These are phyloP conservation scores for Hypsibius dujardini DNA, from an alignment of 1,140 invertebrate genomes.

Conservation along the genomic window DNA sequence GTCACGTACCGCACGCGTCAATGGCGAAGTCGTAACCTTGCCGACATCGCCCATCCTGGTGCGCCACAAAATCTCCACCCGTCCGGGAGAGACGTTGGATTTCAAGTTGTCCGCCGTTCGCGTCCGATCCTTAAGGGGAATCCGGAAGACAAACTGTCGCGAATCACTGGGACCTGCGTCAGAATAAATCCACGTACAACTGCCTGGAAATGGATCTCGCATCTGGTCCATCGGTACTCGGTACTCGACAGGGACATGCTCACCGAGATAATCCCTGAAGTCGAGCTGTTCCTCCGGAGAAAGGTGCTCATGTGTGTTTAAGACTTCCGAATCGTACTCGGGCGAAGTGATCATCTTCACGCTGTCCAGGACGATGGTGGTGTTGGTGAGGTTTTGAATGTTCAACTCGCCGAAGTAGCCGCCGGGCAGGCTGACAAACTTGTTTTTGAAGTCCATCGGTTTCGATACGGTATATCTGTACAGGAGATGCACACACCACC, in stretches of 20 bases:
- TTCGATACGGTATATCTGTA: neutral
- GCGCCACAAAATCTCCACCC: slow-evolving; percentile 14
- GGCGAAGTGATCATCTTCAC: slow-evolving; percentile 15
- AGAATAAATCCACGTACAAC: too few relatives aligned
- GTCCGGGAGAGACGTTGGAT: neutral
- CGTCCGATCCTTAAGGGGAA: neutral
- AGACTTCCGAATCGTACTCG: neutral
- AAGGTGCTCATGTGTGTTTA: neutral
- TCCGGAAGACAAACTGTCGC: slow-evolving; percentile 12
- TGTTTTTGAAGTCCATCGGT: slow-evolving; percentile 16
- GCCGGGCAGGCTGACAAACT: slow-evolving; percentile 8
- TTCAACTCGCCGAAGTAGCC: slow-evolving; percentile 17
- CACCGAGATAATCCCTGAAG: neutral
- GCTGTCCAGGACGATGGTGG: slow-evolving; percentile 6
- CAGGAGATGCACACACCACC: too few relatives aligned
- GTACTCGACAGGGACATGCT: too few relatives aligned
- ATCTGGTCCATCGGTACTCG: too few relatives aligned
- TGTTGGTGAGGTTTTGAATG: slow-evolving; percentile 14
- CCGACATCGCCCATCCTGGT: slow-evolving; percentile 4
- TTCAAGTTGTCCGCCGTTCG: slow-evolving; percentile 1
- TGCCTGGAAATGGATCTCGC: too few relatives aligned
- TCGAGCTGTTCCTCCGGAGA: neutral
- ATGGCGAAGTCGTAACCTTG: slow-evolving; percentile 11
- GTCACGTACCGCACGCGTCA: neutral
- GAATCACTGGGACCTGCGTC: neutral